Evolutionary conservation across 2,113 vertebrate genomes (phyloP), one percentile per base, ranked within the genome.

Genomic region (Aptenodytes patagonicus): DNA sequence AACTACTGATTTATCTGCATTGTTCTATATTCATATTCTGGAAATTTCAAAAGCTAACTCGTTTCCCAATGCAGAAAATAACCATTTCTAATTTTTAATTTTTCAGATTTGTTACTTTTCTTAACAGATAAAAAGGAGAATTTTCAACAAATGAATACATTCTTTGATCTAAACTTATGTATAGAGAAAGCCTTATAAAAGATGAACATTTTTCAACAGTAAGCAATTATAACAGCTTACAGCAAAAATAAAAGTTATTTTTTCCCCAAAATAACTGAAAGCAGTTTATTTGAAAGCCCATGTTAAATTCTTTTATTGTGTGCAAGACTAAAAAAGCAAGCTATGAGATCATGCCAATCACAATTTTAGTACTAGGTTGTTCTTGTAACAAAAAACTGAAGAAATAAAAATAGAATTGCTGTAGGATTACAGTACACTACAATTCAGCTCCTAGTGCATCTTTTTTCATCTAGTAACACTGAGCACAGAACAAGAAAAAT

Each of bases 331-430:
- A 64, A 85, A 72, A 51, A 57, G 19, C 42, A 83, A 40, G n/a
- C n/a, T 28, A 72, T 46, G 17, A 73, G 13, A 79, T 68, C 36
- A 71, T 55, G 61, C 36, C 78, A 87, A 92, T 86, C 76, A 86
- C 28, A 60, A 38, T 54, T 91, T 82, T 40, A 55, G 20, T 58
- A 87, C 20, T 60, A 38, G 22, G 12, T 52, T 87, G 49, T 70
- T 87, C 47, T 94, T 79, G 76, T 92, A 94, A 96, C 82, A 96
- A 97, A 95, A 94, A 93, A 7, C 52, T 78, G 81, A 97, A 97
- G 82, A 97, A 93, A 87, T 86, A 81, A 93, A 96, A 97, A 89
- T 57, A 94, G 78, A 95, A 94, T 68, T 89, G 21, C 29, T 80
- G 60, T 57, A 83, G 42, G 38, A 78, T 71, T 87, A 83, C 32